Evolutionary conservation across 1,140 invertebrate genomes (phyloP), one percentile per base, ranked within the genome.

Genomic region (Zaprionus inermis): DNA sequence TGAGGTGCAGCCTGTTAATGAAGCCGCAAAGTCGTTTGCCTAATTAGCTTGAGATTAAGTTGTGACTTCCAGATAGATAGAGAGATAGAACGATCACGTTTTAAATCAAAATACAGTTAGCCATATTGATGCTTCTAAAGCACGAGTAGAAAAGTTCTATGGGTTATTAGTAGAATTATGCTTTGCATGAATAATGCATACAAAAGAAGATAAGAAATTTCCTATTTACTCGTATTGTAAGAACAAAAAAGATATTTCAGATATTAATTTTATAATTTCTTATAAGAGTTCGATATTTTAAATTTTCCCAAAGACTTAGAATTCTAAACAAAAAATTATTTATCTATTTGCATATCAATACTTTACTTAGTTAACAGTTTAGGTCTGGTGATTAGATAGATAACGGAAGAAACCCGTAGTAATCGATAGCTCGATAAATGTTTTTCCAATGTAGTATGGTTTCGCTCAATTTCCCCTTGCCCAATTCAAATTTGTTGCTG

Each of bases 401-500:
- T 16, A 10, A 18, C 6, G 6, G 9, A 46, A 49, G 10, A 16
- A 4, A 12, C 11, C 11, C n/a, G 12, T 24, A 30, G 12, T 52
- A 66, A 54, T 41, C 61, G 30, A 73, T 55, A 68, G 67, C 24
- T 57, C 34, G 49, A 14, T 38, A 55, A 63, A 44, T 70, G 32
- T 58, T 52, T 52, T 51, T 11, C 16, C 28, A 56, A 64, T 63
- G 52, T 44, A 6, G 0, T 10, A 10, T 32, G n/a, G n/a, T 22
- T 44, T 44, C 7, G 16, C 38, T 16, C 38, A 5, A 1, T 28
- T 28, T 28, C 5, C 24, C 14, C 22, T 41, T 59, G 55, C 46
- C 44, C 36, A 59, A 66, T 58, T 60, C 56, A 63, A 74, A 63
- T 63, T 63, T 70, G 72, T 63, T 58, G 32, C 52, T 52, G 72